phyloP scores from a whole-genome alignment of 2,797 vertebrate species.

The Hyperoplus immaculatus region DNA sequence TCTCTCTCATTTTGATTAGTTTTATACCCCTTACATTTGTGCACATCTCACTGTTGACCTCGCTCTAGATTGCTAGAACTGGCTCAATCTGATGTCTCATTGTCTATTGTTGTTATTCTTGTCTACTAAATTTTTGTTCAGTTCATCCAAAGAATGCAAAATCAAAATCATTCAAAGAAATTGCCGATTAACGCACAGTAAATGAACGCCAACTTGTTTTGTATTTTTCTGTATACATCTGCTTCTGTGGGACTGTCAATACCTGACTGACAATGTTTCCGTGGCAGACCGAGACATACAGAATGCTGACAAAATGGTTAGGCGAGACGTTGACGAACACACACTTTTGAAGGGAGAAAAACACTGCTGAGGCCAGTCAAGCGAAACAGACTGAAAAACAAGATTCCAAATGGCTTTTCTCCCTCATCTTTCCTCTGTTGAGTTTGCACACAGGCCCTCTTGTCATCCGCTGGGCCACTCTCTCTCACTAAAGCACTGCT shows the following conservation, averaged over 20 bases:
- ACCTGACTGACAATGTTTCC: conserved; percentile 19
- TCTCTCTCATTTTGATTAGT: not conserved
- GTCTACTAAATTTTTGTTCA: not conserved
- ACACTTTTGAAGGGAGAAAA: conserved; percentile 21
- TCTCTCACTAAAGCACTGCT: conserved; percentile 19
- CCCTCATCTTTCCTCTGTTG: conserved; percentile 1
- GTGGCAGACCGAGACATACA: conserved; percentile 22
- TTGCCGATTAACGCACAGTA: not conserved
- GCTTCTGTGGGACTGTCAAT: not conserved
- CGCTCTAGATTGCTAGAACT: not conserved
- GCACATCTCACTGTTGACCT: not conserved
- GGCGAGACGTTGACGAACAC: conserved; percentile 23
- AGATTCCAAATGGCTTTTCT: conserved; percentile 37
- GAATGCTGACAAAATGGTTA: conserved; percentile 43
- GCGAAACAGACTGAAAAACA: conserved; percentile 49
- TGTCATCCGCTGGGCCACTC: conserved; percentile 1
- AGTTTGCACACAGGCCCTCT: conserved; percentile 27
- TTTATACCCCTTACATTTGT: not conserved
- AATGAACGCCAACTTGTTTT: not conserved
- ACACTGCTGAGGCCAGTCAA: conserved; percentile 22
- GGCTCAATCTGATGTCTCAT: not conserved
- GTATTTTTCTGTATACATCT: not conserved
- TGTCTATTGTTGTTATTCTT: not conserved
- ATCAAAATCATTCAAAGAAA: not conserved
- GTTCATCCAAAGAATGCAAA: not conserved